Evolutionary conservation across 2,888 invertebrate genomes (phyloP).

Genomic region (Campoplex nolae): DNA sequence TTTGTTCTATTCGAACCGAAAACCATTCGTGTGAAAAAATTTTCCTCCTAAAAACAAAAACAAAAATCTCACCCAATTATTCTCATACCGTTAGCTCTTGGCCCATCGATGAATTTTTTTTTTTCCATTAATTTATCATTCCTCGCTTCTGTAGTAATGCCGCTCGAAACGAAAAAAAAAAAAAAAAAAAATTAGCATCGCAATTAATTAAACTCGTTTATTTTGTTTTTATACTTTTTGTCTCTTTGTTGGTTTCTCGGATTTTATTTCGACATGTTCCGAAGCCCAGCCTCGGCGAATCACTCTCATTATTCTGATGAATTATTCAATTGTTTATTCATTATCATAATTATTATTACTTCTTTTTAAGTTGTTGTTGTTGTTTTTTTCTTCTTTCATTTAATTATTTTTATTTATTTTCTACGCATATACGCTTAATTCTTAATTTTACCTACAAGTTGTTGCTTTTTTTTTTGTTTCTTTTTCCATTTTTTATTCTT

Average conservation of each 20-base stretch:
- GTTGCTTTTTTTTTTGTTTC: constrained; percentile 57
- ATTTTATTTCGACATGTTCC: constrained; percentile 74
- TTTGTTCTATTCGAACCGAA: constrained; percentile 65
- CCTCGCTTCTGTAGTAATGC: constrained; percentile 59
- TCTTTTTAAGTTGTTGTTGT: background rate
- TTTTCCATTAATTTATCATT: constrained; percentile 60
- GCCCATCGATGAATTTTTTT: constrained; percentile 59
- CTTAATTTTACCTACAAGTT: constrained; percentile 65
- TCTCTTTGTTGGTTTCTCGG: constrained; percentile 18
- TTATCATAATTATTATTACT: constrained; percentile 5
- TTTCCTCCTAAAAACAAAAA: constrained; percentile 24
- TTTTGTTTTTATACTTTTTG: constrained; percentile 39
- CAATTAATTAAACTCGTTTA: background rate
- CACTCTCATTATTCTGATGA: constrained; percentile 46
- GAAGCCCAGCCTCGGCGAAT: constrained; percentile 82
- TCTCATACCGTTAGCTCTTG: constrained; percentile 48
- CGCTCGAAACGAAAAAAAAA: constrained; percentile 19
- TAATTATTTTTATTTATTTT: constrained; percentile 67
- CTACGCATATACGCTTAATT: constrained; percentile 73
- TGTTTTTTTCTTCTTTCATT: background rate
- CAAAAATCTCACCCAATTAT: constrained; percentile 24
- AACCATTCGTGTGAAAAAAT: constrained; percentile 56
- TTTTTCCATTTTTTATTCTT: constrained; percentile 13
- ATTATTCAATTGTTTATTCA: constrained; percentile 45
- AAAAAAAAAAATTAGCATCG: constrained; percentile 37